Evolutionary conservation across 2,113 vertebrate genomes (phyloP).

Genomic region (Diadophis punctatus): DNA sequence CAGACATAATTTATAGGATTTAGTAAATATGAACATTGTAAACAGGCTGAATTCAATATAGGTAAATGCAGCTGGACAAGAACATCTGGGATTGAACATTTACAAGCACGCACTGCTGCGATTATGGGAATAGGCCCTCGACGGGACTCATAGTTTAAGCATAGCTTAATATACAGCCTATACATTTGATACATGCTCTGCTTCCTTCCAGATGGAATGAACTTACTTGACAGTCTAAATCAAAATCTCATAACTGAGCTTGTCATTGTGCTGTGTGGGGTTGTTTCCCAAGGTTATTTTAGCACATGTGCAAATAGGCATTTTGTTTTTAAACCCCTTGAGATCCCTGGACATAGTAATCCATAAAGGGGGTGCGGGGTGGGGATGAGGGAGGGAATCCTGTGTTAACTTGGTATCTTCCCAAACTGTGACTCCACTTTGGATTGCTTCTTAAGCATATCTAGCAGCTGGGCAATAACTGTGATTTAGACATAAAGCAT

Average conservation of each 20-base stretch:
- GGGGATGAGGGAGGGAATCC: not conserved
- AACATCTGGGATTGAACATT: not conserved
- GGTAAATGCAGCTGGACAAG: not conserved
- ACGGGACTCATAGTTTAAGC: not conserved
- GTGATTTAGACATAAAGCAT: not conserved
- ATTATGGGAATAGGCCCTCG: not conserved
- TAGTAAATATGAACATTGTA: not conserved
- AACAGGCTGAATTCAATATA: not conserved
- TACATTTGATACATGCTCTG: conserved; percentile 41
- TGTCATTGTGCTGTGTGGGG: conserved; percentile 56
- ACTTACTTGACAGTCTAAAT: conserved; percentile 63
- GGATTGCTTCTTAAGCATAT: conserved; percentile 33
- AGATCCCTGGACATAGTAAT: conserved; percentile 43
- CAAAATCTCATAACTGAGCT: conserved; percentile 62
- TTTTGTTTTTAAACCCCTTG: conserved; percentile 38
- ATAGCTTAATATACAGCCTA: not conserved
- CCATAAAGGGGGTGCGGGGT: not conserved
- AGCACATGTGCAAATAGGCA: conserved; percentile 57
- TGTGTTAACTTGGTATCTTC: conserved; percentile 41
- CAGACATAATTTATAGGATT: not conserved
- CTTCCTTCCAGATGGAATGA: conserved; percentile 52
- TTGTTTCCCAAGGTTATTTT: conserved; percentile 61
- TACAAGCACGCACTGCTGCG: not conserved
- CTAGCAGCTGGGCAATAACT: conserved; percentile 50
- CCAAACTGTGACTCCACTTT: not conserved